Evolutionary conservation across 2,797 vertebrate genomes (phyloP).

Genomic region (Gymnothorax javanicus): DNA sequence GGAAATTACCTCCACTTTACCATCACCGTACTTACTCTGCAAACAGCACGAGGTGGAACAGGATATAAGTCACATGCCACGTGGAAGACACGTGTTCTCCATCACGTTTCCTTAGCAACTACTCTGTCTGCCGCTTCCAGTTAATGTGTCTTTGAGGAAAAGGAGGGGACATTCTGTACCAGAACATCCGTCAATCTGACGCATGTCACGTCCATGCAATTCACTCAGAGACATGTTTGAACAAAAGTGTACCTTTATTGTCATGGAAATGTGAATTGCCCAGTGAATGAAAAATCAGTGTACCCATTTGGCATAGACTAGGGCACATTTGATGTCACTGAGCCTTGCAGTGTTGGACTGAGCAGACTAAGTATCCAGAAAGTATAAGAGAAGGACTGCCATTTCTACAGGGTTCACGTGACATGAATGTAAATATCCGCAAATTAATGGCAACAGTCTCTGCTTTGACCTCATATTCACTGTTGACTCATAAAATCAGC

Average conservation of each 20-base stretch:
- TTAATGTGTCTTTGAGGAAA: slow-evolving; percentile 61
- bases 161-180: slow-evolving; percentile 49
- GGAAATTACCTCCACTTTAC: not conserved
- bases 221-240: not conserved
- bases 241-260: not conserved
- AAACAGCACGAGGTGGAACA: slow-evolving; percentile 39
- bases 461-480: too few species aligned
- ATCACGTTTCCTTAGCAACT: slow-evolving; percentile 65
- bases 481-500: too few species aligned
- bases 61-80: slow-evolving; percentile 59
- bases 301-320: not conserved
- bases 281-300: not conserved
- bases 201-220: not conserved
- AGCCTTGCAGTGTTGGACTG: too few species aligned
- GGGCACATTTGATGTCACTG: not conserved
- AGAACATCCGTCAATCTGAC: slow-evolving; percentile 14
- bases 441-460: too few species aligned
- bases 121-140: slow-evolving; percentile 51
- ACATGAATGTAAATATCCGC: too few species aligned
- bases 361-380: too few species aligned
- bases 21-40: not conserved
- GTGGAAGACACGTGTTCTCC: slow-evolving; percentile 44
- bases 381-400: too few species aligned
- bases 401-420: too few species aligned
- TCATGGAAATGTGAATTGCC: not conserved